A percentile compares a stretch with the other conserved stretches of the same genome.
phyloP scores from a whole-genome alignment of 2,797 vertebrate species.

The Gadopsis marmoratus region DNA sequence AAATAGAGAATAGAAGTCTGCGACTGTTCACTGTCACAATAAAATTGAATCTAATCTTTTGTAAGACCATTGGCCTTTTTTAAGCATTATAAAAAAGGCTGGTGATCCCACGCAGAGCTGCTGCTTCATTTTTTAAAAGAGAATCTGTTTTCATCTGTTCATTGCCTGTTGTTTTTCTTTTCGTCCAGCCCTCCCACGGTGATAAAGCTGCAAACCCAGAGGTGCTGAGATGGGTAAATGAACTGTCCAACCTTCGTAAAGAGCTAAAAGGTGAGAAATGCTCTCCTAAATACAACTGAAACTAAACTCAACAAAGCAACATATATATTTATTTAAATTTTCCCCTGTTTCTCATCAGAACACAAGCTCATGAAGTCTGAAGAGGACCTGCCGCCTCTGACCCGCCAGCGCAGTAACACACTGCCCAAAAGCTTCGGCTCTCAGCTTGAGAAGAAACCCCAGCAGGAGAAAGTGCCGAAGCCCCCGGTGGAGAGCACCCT shows the following conservation, averaged over 20 bases:
- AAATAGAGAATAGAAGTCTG: background rate
- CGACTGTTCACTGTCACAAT: background rate
- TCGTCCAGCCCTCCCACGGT: conserved; percentile 92
- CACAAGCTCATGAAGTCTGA: conserved; percentile 94
- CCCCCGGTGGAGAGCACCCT: conserved; percentile 92
- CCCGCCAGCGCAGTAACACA: conserved; percentile 96
- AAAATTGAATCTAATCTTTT: background rate
- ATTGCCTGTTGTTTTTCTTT: background rate
- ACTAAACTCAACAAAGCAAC: background rate
- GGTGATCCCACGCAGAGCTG: background rate
- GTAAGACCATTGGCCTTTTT: background rate
- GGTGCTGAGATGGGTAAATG: conserved; percentile 96
- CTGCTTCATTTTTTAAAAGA: conserved; percentile 4
- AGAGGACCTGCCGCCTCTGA: conserved; percentile 91
- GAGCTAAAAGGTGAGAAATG: conserved; percentile 93
- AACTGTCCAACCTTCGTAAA: conserved; percentile 94
- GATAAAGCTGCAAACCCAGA: conserved; percentile 97
- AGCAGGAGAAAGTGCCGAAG: conserved; percentile 88
- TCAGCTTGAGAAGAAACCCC: conserved; percentile 93
- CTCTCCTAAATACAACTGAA: background rate
- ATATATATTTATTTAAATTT: no score
- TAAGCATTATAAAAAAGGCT: background rate
- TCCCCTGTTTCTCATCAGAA: conserved; percentile 79
- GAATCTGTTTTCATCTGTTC: background rate
- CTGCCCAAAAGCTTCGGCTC: conserved; percentile 98